These are phyloP conservation scores for Alcedo quadribrachys DNA, from an alignment of 2,797 vertebrate genomes.

Conservation along the genomic window DNA sequence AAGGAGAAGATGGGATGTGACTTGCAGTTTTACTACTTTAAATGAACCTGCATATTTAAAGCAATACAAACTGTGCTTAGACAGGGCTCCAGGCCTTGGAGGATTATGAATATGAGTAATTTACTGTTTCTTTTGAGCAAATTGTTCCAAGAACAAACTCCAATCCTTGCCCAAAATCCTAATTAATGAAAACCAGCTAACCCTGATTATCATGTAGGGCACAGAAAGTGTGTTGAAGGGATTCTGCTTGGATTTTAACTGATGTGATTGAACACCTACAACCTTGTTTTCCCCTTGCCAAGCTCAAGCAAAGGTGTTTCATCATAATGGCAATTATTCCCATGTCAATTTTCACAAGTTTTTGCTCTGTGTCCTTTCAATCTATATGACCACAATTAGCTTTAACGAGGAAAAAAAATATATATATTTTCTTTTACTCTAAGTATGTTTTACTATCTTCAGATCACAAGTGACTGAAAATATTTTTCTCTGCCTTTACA, in stretches of 20 bases:
- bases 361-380: conserved; percentile 22
- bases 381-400: background rate
- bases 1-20: background rate
- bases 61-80: background rate
- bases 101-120: conserved; percentile 1
- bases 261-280: background rate
- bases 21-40: conserved; percentile 4
- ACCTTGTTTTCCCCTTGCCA: conserved; percentile 53
- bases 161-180: background rate
- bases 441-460: background rate
- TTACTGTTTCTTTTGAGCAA: background rate
- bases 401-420: background rate
- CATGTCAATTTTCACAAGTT: conserved; percentile 53
- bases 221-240: conserved; percentile 5
- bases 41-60: conserved; percentile 31
- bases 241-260: conserved; percentile 13
- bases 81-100: background rate
- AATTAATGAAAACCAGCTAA: conserved; percentile 51
- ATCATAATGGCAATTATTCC: conserved; percentile 54
- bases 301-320: conserved; percentile 56
- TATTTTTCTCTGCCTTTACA: background rate
- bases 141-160: conserved; percentile 25
- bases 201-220: conserved; percentile 33
- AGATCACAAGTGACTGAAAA: conserved; percentile 11
- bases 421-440: background rate